A percentile compares a stretch with the other conserved stretches of the same genome.
These are phyloP conservation scores for Meandrusa payeni DNA, from an alignment of 2,888 invertebrate species.

Conservation along the genomic window DNA sequence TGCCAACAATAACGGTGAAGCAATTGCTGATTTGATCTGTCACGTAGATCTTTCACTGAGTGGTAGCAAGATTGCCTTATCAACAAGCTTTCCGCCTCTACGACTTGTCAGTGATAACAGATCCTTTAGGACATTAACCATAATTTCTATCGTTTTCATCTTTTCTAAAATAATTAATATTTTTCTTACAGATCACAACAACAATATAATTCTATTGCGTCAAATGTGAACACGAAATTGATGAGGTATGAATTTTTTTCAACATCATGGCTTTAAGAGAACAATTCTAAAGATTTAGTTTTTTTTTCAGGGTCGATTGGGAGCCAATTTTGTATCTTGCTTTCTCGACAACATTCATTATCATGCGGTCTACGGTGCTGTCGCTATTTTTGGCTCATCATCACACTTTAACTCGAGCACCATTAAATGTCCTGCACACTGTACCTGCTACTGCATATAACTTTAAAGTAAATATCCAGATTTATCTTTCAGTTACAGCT, in stretches of 20 bases:
- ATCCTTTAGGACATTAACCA: too few relatives aligned
- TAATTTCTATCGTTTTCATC: too few relatives aligned
- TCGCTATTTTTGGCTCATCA: conserved; percentile 10
- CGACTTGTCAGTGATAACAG: too few relatives aligned
- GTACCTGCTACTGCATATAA: conserved; percentile 19
- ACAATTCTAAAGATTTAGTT: neutral
- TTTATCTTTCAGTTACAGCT: too few relatives aligned
- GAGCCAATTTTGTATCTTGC: conserved; percentile 7
- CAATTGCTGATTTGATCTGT: too few relatives aligned
- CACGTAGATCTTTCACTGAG: too few relatives aligned
- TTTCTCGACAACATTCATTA: conserved; percentile 13
- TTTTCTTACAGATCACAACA: conserved; percentile 11
- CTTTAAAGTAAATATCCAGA: conserved; percentile 16
- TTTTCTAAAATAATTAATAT: neutral
- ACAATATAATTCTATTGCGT: neutral
- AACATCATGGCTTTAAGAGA: neutral
- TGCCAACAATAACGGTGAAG: too few relatives aligned
- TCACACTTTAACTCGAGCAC: conserved; percentile 18
- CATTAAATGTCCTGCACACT: conserved; percentile 17
- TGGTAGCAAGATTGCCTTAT: too few relatives aligned
- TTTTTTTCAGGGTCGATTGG: conserved; percentile 18
- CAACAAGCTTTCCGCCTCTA: too few relatives aligned
- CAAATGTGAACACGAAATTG: neutral
- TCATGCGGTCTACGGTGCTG: conserved; percentile 5
- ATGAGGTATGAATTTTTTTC: neutral